Conservation (phyloP, 1,140 invertebrate species). For the Dinoponera quadriceps region DNA sequence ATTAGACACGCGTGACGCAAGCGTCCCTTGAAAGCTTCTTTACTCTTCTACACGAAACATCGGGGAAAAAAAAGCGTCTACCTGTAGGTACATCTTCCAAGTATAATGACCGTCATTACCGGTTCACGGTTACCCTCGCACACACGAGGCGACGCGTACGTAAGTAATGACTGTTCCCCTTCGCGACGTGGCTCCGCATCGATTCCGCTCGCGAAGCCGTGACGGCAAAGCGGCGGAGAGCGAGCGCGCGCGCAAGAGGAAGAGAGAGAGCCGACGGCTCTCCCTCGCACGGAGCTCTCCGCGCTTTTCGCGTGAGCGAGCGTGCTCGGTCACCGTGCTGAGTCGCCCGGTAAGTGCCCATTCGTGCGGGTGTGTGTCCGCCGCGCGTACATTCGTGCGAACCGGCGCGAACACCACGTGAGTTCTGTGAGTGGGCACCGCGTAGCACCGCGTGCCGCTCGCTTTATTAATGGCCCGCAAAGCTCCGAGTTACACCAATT, state of each 20-base stretch:
- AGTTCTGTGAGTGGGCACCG: slow-evolving; percentile 49
- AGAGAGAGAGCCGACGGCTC: slow-evolving; percentile 12
- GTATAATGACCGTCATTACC: slow-evolving; percentile 54
- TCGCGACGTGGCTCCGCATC: slow-evolving; percentile 37
- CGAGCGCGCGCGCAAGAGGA: neutral
- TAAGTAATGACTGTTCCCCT: slow-evolving; percentile 42
- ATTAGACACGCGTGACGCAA: too few species aligned
- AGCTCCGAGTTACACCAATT: slow-evolving; percentile 69
- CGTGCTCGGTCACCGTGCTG: slow-evolving; percentile 64
- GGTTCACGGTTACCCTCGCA: neutral
- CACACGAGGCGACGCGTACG: slow-evolving; percentile 26
- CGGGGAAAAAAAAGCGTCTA: neutral
- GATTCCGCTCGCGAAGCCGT: slow-evolving; percentile 56
- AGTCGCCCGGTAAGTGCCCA: slow-evolving; percentile 53
- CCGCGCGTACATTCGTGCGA: slow-evolving; percentile 33
- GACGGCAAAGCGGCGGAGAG: slow-evolving; percentile 39
- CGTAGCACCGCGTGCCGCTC: slow-evolving; percentile 44
- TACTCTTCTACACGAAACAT: too few species aligned
- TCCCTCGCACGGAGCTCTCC: slow-evolving; percentile 22
- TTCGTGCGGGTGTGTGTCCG: slow-evolving; percentile 37
- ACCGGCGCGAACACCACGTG: slow-evolving; percentile 53
- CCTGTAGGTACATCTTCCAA: slow-evolving; percentile 45
- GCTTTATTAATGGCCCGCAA: slow-evolving; percentile 73
- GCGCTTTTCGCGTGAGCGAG: slow-evolving; percentile 58
- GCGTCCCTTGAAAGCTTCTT: too few species aligned